Conservation (phyloP, 2,888 invertebrate species). For the Anorthoa munda region DNA sequence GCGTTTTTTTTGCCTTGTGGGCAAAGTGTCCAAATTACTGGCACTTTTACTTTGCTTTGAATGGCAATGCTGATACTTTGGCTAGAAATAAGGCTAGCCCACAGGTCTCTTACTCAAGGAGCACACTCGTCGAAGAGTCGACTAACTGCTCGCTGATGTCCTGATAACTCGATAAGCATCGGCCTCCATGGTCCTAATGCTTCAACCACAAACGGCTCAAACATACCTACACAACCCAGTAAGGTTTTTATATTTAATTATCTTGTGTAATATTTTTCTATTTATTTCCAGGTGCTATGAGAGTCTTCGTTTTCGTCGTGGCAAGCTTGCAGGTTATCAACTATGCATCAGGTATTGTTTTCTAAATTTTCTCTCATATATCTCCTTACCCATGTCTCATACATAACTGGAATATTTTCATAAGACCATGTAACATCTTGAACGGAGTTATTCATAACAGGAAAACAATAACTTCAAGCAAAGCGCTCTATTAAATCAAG, state of each 20-base stretch:
- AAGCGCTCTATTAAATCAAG: neutral
- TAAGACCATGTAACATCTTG: neutral
- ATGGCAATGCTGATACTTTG: too few species aligned
- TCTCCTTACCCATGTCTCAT: neutral
- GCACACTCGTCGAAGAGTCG: too few species aligned
- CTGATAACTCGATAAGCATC: too few species aligned
- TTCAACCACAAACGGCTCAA: too few species aligned
- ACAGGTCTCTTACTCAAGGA: too few species aligned
- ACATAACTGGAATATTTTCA: slow-evolving; percentile 4
- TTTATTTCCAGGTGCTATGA: slow-evolving; percentile 39
- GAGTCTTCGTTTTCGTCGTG: slow-evolving; percentile 19
- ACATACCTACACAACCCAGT: neutral
- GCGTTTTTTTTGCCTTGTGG: too few species aligned
- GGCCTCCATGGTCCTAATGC: too few species aligned
- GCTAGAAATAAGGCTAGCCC: too few species aligned
- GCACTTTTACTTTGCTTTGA: too few species aligned
- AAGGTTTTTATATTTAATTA: neutral
- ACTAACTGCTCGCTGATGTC: too few species aligned
- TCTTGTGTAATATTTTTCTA: neutral
- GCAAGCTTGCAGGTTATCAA: slow-evolving; percentile 35
- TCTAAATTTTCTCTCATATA: neutral
- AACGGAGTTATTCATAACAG: slow-evolving; percentile 4
- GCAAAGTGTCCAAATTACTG: too few species aligned
- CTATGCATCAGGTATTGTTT: slow-evolving; percentile 47
- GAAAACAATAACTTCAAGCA: neutral